A percentile compares a stretch with the other conserved stretches of the same genome.
Conservation (phyloP, 2,888 invertebrate genomes). For the Mythimna loreyi region DNA sequence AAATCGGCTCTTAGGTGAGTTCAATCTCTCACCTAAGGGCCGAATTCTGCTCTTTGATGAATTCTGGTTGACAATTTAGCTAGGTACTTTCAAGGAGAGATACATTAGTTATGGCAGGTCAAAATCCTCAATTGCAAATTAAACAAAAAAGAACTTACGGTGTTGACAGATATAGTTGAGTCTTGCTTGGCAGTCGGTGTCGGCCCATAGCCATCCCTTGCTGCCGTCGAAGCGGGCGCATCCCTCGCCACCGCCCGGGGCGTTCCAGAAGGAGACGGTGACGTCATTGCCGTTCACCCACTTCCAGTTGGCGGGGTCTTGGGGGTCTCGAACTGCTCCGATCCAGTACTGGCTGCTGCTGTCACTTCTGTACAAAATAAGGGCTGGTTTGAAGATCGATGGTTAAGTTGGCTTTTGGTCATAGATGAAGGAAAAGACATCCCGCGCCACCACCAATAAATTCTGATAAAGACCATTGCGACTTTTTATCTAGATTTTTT, state of each 20-base stretch:
- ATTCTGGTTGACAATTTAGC: neutral
- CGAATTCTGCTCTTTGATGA: too few species aligned
- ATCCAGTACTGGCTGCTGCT: constrained; percentile 98
- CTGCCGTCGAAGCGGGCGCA: constrained; percentile 98
- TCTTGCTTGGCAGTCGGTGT: constrained; percentile 96
- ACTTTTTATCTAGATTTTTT: too few species aligned
- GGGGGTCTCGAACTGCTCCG: constrained; percentile 96
- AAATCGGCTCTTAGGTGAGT: neutral
- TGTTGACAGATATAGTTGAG: constrained; percentile 98
- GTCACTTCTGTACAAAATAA: constrained; percentile 92
- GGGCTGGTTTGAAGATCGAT: constrained; percentile 24
- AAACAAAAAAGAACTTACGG: constrained; percentile 92
- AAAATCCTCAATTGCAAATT: neutral
- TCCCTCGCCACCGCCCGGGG: constrained; percentile 95
- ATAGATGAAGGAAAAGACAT: too few species aligned
- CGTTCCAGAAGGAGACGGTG: constrained; percentile 97
- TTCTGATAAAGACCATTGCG: neutral
- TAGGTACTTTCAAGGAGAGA: neutral
- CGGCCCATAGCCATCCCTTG: constrained; percentile 98
- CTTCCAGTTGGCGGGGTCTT: constrained; percentile 95
- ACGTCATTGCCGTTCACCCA: constrained; percentile 97
- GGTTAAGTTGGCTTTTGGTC: neutral
- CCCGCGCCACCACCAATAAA: neutral
- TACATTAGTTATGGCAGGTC: neutral
- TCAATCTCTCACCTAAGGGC: too few species aligned